Percentiles rank a stretch among this genome's conserved stretches.
Conservation (phyloP, 1,140 invertebrate species). For the Drosophila triauraria region DNA sequence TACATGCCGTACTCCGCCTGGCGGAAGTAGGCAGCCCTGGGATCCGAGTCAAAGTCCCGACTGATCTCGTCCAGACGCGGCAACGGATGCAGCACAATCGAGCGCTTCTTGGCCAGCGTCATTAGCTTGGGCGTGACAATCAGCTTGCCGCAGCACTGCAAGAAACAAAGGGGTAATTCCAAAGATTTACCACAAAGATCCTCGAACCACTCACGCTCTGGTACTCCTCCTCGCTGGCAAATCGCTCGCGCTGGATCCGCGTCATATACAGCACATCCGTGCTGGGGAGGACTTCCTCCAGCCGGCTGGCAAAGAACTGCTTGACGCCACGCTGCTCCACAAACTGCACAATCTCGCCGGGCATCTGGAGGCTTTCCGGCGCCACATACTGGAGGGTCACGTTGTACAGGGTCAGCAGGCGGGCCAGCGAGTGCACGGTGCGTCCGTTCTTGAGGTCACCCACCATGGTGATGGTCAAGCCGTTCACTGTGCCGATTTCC, state of each 20-base stretch:
- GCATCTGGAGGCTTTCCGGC: conserved; percentile 95
- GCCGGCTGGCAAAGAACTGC: conserved; percentile 90
- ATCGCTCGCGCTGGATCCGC: conserved; percentile 97
- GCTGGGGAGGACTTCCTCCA: conserved; percentile 95
- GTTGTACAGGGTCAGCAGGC: conserved; percentile 95
- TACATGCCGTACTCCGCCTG: conserved; percentile 99
- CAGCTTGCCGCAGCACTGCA: conserved; percentile 92
- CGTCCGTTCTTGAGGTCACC: conserved; percentile 99
- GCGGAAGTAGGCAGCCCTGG: conserved; percentile 98
- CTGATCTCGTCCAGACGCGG: conserved; percentile 98
- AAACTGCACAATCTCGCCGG: conserved; percentile 92
- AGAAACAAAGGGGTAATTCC: not conserved
- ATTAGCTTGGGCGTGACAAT: conserved; percentile 97
- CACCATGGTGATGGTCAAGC: conserved; percentile 96
- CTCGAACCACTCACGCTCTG: conserved; percentile 85
- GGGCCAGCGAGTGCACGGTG: conserved; percentile 98
- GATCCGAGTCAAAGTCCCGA: conserved; percentile 97
- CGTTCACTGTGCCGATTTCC: conserved; percentile 99
- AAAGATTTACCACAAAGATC: not conserved
- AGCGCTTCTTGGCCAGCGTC: conserved; percentile 96
- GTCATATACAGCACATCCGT: conserved; percentile 99
- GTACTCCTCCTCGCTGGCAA: conserved; percentile 94
- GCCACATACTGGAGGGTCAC: conserved; percentile 96
- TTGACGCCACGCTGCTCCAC: conserved; percentile 91
- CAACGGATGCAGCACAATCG: conserved; percentile 99